These are phyloP conservation scores for Paraescarpia echinospica DNA, from an alignment of 1,140 invertebrate genomes.

Conservation along the genomic window DNA sequence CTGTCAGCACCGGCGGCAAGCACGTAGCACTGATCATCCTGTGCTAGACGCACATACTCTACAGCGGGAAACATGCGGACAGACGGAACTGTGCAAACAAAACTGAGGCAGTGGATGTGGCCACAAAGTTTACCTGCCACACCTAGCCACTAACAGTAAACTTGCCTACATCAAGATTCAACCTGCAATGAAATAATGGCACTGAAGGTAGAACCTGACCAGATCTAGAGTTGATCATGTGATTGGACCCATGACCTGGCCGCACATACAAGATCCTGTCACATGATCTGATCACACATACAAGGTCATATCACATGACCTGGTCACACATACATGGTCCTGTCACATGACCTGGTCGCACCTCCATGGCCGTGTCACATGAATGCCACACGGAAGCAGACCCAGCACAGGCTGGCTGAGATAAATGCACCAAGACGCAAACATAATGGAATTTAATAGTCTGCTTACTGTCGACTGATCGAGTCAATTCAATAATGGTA, in stretches of 20 bases:
- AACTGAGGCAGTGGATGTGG: neutral
- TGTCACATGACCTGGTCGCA: neutral
- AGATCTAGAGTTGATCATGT: neutral
- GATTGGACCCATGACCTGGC: neutral
- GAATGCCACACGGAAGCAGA: neutral
- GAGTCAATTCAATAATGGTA: conserved; percentile 6
- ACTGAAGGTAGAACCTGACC: neutral
- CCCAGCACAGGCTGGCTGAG: neutral
- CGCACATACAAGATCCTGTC: neutral
- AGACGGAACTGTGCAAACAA: neutral
- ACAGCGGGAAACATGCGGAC: too few relatives aligned
- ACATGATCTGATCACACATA: neutral
- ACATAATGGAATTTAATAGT: conserved; percentile 6
- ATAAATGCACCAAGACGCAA: neutral
- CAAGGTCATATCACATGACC: neutral
- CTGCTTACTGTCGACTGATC: conserved; percentile 3
- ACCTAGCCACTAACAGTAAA: neutral
- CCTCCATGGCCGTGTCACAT: neutral
- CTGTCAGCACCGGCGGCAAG: neutral
- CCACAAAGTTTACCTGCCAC: neutral
- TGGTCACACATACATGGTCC: neutral
- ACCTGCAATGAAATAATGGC: neutral
- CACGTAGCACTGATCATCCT: neutral
- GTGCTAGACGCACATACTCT: too few relatives aligned
- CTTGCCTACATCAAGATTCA: neutral